Conservation (phyloP, 2,888 invertebrate genomes). For the Blastobasis lacticolella region DNA sequence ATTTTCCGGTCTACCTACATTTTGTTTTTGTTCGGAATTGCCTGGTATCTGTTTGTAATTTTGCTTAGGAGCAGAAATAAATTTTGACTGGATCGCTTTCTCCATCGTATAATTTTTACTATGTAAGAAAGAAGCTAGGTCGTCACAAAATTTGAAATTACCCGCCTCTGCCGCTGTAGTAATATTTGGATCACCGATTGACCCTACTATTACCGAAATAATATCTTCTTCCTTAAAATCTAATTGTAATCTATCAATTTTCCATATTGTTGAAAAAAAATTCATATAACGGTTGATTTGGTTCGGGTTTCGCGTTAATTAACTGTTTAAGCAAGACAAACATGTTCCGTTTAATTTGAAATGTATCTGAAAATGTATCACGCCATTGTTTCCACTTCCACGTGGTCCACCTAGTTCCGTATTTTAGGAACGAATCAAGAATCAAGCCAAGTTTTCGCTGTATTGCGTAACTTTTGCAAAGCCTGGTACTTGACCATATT, state of each 20-base stretch:
- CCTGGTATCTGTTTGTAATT: no score
- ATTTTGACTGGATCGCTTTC: no score
- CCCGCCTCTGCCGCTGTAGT: constrained; percentile 17
- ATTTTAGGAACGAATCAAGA: constrained; percentile 17
- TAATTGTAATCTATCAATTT: constrained; percentile 17
- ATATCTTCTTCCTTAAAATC: constrained; percentile 17
- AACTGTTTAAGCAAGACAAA: constrained; percentile 13
- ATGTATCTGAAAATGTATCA: constrained; percentile 15
- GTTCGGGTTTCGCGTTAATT: constrained; percentile 8
- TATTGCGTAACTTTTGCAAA: constrained; percentile 19
- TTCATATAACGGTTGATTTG: constrained; percentile 17
- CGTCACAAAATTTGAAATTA: constrained; percentile 17
- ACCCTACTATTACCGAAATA: constrained; percentile 18
- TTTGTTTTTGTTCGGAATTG: no score
- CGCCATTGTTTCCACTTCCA: constrained; percentile 24
- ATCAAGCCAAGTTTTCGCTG: constrained; percentile 22
- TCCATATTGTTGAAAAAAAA: constrained; percentile 18
- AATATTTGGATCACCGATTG: constrained; percentile 18
- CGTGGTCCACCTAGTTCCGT: constrained; percentile 18
- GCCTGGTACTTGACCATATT: constrained; percentile 17
- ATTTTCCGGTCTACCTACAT: no score
- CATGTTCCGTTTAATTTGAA: constrained; percentile 17
- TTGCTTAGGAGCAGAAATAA: no score
- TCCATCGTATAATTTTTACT: constrained; percentile 8
- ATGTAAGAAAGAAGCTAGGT: constrained; percentile 15